Evolutionary conservation across 2,797 vertebrate species (phyloP), one percentile per base, ranked within the genome.

Genomic region (Amblyopsis hoosieri): DNA sequence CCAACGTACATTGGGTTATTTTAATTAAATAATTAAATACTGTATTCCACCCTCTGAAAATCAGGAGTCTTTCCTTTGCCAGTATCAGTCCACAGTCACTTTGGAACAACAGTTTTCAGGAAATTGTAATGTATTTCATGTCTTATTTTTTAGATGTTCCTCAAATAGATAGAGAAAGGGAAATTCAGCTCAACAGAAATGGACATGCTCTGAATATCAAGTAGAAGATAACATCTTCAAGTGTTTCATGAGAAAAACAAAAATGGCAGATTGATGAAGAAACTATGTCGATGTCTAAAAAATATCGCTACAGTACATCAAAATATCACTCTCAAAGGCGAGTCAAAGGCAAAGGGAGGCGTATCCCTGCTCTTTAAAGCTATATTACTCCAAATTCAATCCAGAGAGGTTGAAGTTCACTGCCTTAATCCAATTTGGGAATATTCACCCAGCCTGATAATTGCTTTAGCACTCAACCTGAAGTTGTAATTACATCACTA

Each of bases 401-500:
- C 58, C 73, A 12, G 54, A 76, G 64, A 71, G 85, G 90, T 85
- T 80, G 80, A 86, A 87, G 83, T 86, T 90, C 85, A 84, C 60
- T 50, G 12, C 74, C 37, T 58, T 92, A 89, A 93, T 88, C 75
- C 56, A 80, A 90, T 93, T 87, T 71, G 83, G 81, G 88, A 87
- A 89, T 89, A 90, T 91, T 88, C 87, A 69, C 80, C 69, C 85
- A 69, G 66, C 76, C 78, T 86, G 83, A 84, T 93, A 93, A 93
- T 88, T 80, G 79, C 79, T 85, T 94, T 91, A 92, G 78, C 80
- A 89, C 82, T 87, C 83, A 91, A 91, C 83, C 88, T 88, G 86
- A 78, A 87, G 80, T 83, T 80, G 83, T 93, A 93, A 93, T 93
- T 78, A 80, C 81, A 93, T 94, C 82, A 89, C 84, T 77, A 82